Percentiles rank a stretch among this genome's conserved stretches.
Evolutionary conservation across 2,888 invertebrate genomes (phyloP).

Genomic region (Diploptera punctata): DNA sequence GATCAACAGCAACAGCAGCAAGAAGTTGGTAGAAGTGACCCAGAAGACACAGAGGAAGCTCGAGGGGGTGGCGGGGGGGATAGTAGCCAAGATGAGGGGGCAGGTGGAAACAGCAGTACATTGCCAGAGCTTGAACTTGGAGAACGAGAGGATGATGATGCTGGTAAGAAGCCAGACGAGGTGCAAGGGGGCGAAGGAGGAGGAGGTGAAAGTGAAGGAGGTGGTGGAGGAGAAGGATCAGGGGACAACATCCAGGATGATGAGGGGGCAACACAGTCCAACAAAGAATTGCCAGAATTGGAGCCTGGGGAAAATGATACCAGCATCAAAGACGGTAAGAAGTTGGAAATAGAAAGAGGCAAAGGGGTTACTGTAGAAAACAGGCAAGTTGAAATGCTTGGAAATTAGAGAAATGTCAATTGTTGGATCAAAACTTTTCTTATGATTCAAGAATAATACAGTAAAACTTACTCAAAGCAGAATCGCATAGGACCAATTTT

Average conservation of each 20-base stretch:
- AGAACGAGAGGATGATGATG: slow-evolving; percentile 58
- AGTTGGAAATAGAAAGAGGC: neutral
- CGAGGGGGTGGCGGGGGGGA: slow-evolving; percentile 55
- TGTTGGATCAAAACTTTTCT: neutral
- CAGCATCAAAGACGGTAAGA: slow-evolving; percentile 17
- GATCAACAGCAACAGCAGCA: slow-evolving; percentile 10
- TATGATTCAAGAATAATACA: neutral
- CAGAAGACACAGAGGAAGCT: slow-evolving; percentile 49
- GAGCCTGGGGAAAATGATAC: neutral
- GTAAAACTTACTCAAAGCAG: too few relatives aligned
- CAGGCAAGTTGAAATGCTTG: neutral
- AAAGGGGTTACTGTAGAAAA: neutral
- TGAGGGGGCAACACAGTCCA: slow-evolving; percentile 6
- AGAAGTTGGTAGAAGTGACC: slow-evolving; percentile 26
- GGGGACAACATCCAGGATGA: slow-evolving; percentile 8
- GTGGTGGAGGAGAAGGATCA: neutral
- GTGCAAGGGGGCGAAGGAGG: slow-evolving; percentile 24
- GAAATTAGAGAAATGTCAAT: slow-evolving; percentile 1
- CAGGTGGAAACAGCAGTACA: slow-evolving; percentile 50
- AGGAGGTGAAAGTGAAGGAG: slow-evolving; percentile 9
- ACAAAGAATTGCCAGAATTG: slow-evolving; percentile 8
- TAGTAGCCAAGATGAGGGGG: slow-evolving; percentile 55
- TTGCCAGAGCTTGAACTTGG: slow-evolving; percentile 47
- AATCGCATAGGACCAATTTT: too few relatives aligned
- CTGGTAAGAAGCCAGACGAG: slow-evolving; percentile 26